Evolutionary conservation across 2,797 vertebrate genomes (phyloP).

Genomic region (Hypotaenidia philippensis): DNA sequence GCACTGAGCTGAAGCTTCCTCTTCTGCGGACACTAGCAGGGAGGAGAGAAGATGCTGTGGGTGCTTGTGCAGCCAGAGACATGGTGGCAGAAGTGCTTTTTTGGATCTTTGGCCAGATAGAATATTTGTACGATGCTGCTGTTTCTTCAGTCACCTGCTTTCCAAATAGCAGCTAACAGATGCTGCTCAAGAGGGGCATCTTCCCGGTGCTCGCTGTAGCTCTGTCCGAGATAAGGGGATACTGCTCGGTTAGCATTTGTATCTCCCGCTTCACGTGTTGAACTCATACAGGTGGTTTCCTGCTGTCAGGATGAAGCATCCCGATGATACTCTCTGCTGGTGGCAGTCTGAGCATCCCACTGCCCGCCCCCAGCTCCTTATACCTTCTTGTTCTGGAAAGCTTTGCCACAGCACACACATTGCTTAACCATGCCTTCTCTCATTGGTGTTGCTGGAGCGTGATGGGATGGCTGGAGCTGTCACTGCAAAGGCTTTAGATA

Average conservation of each 20-base stretch:
- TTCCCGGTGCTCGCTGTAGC: not conserved
- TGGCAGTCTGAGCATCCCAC: not conserved
- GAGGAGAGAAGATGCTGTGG: not conserved
- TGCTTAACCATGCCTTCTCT: not conserved
- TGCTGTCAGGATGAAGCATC: not conserved
- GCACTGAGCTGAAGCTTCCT: not conserved
- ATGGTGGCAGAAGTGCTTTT: rapidly evolving
- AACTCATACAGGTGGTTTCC: not conserved
- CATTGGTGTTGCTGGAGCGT: not conserved
- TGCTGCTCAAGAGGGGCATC: conserved; percentile 2
- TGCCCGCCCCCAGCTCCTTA: not conserved
- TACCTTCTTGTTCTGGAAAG: not conserved
- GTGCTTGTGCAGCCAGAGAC: rapidly evolving
- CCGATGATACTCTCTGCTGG: not conserved
- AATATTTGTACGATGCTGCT: not conserved
- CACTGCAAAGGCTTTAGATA: not conserved
- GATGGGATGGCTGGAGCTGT: not conserved
- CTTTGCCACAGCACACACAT: not conserved
- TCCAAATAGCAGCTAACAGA: conserved; percentile 19
- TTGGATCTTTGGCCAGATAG: not conserved
- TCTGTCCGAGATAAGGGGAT: not conserved
- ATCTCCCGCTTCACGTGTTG: not conserved
- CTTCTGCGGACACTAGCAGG: not conserved
- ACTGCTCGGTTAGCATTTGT: not conserved
- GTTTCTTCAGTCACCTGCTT: conserved; percentile 19